Evolutionary conservation across 2,888 invertebrate genomes (phyloP).

Genomic region (Hypena proboscidalis): DNA sequence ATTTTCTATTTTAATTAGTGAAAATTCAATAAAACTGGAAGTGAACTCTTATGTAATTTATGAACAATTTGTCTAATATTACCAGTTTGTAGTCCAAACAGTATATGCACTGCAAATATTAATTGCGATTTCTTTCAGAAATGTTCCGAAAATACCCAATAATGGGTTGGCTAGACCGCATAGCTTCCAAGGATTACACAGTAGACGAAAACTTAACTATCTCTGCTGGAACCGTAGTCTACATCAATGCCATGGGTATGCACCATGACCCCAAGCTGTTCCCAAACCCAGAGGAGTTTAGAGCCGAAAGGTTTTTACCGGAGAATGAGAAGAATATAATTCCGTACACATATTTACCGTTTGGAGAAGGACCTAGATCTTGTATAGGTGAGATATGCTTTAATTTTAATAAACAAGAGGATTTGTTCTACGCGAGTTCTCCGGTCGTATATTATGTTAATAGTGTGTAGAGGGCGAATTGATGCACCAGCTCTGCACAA

Average conservation of each 20-base stretch:
- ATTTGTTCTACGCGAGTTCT: conserved; percentile 10
- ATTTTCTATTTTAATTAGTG: no score
- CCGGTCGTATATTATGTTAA: conserved; percentile 4
- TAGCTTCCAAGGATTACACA: conserved; percentile 47
- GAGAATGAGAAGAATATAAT: conserved; percentile 76
- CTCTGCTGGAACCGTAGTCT: conserved; percentile 54
- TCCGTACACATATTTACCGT: conserved; percentile 74
- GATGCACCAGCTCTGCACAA: no score
- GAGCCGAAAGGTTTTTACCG: conserved; percentile 83
- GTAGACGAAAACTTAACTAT: conserved; percentile 57
- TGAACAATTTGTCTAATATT: no score
- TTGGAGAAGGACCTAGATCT: conserved; percentile 85
- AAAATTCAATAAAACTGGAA: no score
- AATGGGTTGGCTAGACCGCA: conserved; percentile 63
- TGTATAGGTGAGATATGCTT: conserved; percentile 85
- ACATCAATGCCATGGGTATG: conserved; percentile 54
- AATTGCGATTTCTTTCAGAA: no score
- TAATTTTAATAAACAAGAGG: conserved; percentile 17
- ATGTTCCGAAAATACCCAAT: conserved; percentile 56
- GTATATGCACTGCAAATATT: no score
- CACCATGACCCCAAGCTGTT: conserved; percentile 74
- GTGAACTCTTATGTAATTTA: no score
- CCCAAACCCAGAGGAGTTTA: conserved; percentile 80
- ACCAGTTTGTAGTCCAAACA: no score
- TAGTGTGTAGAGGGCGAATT: background rate